Evolutionary conservation across 2,113 vertebrate species (phyloP).

Genomic region (Perca flavescens): DNA sequence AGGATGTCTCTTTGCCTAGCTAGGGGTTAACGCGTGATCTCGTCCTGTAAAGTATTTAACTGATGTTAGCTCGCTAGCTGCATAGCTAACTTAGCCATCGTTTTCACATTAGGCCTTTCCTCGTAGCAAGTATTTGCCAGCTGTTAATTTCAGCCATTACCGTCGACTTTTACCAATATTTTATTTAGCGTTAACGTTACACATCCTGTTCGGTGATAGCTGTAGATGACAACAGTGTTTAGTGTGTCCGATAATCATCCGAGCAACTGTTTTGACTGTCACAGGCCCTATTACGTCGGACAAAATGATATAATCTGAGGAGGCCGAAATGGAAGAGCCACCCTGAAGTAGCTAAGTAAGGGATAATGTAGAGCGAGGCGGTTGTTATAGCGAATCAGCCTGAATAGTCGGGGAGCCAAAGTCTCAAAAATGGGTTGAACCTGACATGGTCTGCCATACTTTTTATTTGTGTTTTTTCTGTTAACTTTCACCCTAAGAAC

Average conservation of each 20-base stretch:
- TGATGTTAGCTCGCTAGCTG: constrained; percentile 45
- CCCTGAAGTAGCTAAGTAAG: background rate
- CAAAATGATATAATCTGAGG: constrained; percentile 37
- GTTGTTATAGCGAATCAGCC: too few relatives aligned
- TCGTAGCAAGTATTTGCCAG: background rate
- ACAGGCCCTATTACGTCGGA: constrained; percentile 55
- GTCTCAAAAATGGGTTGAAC: too few relatives aligned
- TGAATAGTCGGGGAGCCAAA: too few relatives aligned
- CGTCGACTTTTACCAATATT: background rate
- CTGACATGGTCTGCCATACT: too few relatives aligned
- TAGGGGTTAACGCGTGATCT: background rate
- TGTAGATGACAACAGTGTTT: background rate
- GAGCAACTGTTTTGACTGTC: constrained; percentile 1
- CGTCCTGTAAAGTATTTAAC: constrained; percentile 7
- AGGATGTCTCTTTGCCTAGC: fast-evolving
- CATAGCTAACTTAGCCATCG: constrained; percentile 41
- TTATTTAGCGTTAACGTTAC: background rate
- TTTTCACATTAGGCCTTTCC: constrained; percentile 59
- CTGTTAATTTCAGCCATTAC: background rate
- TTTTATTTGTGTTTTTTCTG: too few relatives aligned
- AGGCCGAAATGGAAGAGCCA: constrained; percentile 52
- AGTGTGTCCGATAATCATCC: background rate
- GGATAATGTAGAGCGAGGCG: too few relatives aligned
- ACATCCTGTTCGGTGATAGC: background rate
- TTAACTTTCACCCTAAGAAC: too few relatives aligned